These are phyloP conservation scores for Drosophila limbata DNA, from an alignment of 2,888 invertebrate genomes.

Conservation along the genomic window DNA sequence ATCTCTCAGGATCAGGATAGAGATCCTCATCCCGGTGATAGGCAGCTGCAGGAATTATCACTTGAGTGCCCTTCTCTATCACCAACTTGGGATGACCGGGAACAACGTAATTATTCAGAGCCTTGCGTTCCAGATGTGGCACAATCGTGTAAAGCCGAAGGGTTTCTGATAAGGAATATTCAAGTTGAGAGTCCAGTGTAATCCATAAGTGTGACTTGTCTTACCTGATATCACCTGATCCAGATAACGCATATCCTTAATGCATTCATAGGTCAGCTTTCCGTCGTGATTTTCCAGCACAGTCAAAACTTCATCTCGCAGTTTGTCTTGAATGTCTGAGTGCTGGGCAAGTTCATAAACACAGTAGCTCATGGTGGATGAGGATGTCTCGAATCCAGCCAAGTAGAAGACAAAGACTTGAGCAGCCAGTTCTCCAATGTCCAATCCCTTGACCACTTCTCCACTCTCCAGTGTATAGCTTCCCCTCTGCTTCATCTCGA, in stretches of 20 bases:
- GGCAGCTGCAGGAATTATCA: constrained; percentile 83
- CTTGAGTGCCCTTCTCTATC: constrained; percentile 84
- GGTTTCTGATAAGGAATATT: constrained; percentile 85
- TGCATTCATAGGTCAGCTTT: constrained; percentile 83
- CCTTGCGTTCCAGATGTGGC: constrained; percentile 86
- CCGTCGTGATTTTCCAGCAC: constrained; percentile 83
- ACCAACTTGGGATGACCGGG: constrained; percentile 86
- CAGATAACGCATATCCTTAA: constrained; percentile 85
- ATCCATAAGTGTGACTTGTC: neutral
- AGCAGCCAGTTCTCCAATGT: constrained; percentile 85
- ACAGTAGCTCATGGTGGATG: constrained; percentile 85
- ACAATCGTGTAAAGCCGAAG: constrained; percentile 87
- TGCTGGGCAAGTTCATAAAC: constrained; percentile 86
- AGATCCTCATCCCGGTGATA: constrained; percentile 86
- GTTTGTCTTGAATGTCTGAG: constrained; percentile 85
- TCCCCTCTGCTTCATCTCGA: constrained; percentile 83
- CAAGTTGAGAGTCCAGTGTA: neutral
- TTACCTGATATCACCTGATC: constrained; percentile 86
- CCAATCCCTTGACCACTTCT: constrained; percentile 60
- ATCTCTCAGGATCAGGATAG: constrained; percentile 87
- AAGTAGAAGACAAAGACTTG: constrained; percentile 87
- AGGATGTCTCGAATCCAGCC: constrained; percentile 87
- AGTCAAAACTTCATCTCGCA: constrained; percentile 84
- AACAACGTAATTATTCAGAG: constrained; percentile 86
- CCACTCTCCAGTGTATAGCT: constrained; percentile 64